These are phyloP conservation scores for Aspidoscelis tigris DNA, from an alignment of 2,113 vertebrate genomes.

Conservation along the genomic window DNA sequence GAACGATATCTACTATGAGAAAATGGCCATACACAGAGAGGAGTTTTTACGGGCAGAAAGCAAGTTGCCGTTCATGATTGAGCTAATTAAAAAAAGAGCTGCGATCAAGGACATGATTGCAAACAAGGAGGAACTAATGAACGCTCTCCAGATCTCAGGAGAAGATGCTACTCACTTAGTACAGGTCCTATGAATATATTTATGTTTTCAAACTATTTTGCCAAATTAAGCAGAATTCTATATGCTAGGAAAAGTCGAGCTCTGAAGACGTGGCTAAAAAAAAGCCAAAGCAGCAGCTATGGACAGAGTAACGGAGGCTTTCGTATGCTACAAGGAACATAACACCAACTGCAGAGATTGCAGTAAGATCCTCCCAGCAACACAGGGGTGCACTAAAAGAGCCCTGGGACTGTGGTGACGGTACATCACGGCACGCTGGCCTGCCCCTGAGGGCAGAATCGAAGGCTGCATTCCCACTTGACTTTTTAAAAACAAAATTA, in stretches of 20 bases:
- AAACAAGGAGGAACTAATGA: slow-evolving; percentile 71
- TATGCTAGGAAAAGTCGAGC: not conserved
- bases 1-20: slow-evolving; percentile 76
- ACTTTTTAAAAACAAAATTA: too few relatives aligned
- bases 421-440: too few relatives aligned
- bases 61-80: slow-evolving; percentile 73
- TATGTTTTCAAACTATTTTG: slow-evolving; percentile 6
- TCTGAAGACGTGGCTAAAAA: not conserved
- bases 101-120: slow-evolving; percentile 65
- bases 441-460: too few relatives aligned
- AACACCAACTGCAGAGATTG: too few relatives aligned
- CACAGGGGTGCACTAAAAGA: too few relatives aligned
- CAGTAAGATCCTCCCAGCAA: too few relatives aligned
- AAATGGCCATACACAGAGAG: slow-evolving; percentile 72
- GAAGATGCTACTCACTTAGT: slow-evolving; percentile 62
- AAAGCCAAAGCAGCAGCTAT: too few relatives aligned
- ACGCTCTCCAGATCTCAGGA: slow-evolving; percentile 69
- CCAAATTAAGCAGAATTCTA: not conserved
- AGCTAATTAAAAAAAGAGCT: slow-evolving; percentile 70
- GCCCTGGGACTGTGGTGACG: too few relatives aligned
- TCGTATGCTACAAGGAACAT: too few relatives aligned
- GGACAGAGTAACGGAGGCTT: too few relatives aligned
- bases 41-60: slow-evolving; percentile 65
- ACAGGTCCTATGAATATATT: slow-evolving; percentile 68
- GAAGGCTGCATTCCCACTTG: too few relatives aligned